Percentiles rank a stretch among this genome's conserved stretches.
phyloP scores from a whole-genome alignment of 2,797 vertebrate genomes.

The Crenichthys baileyi region DNA sequence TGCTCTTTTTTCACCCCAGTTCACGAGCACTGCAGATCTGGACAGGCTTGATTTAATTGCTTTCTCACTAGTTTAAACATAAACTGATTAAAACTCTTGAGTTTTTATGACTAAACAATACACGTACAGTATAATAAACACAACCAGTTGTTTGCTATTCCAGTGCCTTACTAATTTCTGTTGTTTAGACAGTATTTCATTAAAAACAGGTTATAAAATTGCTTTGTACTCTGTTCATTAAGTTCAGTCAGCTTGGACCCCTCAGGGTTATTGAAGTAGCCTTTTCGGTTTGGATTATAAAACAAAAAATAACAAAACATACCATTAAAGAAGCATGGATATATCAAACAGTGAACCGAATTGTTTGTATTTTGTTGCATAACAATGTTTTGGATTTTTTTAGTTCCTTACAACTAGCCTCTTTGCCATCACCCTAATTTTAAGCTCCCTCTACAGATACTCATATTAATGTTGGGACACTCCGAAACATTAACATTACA shows the following conservation, averaged over 20 bases:
- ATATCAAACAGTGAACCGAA: neutral
- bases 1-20: neutral
- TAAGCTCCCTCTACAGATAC: no score
- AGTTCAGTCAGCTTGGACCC: neutral
- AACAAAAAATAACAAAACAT: neutral
- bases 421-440: no score
- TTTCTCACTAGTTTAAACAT: constrained; percentile 1
- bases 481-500: no score
- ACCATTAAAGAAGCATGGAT: neutral
- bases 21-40: neutral
- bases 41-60: neutral
- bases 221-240: neutral
- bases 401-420: no score
- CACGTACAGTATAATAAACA: neutral
- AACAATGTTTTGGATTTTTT: neutral
- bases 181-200: neutral
- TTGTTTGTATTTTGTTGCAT: neutral
- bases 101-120: neutral
- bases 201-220: neutral
- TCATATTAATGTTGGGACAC: no score
- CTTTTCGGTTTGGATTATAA: neutral
- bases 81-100: constrained; percentile 7
- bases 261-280: no score
- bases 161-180: neutral
- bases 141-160: neutral